These are phyloP conservation scores for Simalia tracyae DNA, from an alignment of 2,797 vertebrate genomes.

Conservation along the genomic window DNA sequence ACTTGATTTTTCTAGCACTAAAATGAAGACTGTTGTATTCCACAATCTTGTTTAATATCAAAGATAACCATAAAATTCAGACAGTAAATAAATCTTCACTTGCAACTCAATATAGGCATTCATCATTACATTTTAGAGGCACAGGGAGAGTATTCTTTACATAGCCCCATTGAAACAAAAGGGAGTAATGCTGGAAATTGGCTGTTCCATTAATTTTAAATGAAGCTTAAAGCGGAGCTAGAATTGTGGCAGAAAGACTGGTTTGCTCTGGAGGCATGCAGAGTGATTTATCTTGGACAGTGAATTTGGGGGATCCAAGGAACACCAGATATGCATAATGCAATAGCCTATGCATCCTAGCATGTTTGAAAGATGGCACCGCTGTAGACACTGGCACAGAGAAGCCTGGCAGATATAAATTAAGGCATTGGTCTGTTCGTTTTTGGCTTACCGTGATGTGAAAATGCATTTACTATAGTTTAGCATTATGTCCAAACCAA, in stretches of 20 bases:
- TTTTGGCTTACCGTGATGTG: background rate
- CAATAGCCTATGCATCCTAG: background rate
- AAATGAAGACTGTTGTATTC: constrained; percentile 40
- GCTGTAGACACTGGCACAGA: background rate
- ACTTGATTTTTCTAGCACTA: constrained; percentile 35
- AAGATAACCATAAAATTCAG: constrained; percentile 35
- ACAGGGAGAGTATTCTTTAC: background rate
- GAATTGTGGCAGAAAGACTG: background rate
- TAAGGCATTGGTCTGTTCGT: background rate
- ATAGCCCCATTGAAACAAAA: background rate
- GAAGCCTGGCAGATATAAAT: background rate
- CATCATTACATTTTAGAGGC: background rate
- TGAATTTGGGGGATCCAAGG: background rate
- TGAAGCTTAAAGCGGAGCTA: background rate
- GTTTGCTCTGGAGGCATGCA: background rate
- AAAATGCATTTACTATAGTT: background rate
- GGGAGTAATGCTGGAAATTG: background rate
- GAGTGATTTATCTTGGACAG: background rate
- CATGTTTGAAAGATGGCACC: background rate
- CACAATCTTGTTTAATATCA: constrained; percentile 54
- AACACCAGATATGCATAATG: background rate
- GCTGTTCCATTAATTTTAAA: background rate
- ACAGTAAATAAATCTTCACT: constrained; percentile 15
- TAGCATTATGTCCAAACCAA: background rate
- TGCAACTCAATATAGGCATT: background rate